Evolutionary conservation across 2,113 vertebrate species (phyloP).

Genomic region (Sterrhoptilus dennistouni): DNA sequence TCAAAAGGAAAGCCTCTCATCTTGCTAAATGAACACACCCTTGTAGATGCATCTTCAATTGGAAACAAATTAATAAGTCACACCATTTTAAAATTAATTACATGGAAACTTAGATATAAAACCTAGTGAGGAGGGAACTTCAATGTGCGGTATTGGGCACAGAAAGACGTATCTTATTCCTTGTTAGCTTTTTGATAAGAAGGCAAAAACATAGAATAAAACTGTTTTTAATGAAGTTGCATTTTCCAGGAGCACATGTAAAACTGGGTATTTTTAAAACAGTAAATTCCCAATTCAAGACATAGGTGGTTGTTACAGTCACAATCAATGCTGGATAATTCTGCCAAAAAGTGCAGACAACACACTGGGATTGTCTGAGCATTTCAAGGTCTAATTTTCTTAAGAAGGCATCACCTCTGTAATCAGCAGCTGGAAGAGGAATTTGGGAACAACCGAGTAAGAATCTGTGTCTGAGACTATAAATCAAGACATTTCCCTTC

Average conservation of each 20-base stretch:
- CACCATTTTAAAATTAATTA: background rate
- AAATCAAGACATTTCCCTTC: background rate
- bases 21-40: background rate
- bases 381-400: background rate
- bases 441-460: background rate
- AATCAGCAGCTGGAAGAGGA: background rate
- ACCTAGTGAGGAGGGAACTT: background rate
- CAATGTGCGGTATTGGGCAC: background rate
- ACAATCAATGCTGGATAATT: background rate
- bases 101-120: background rate
- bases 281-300: background rate
- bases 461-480: background rate
- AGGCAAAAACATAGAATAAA: background rate
- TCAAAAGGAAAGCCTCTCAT: background rate
- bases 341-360: background rate
- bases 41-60: background rate
- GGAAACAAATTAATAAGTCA: background rate
- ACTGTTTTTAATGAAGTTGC: background rate
- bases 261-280: background rate
- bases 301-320: background rate
- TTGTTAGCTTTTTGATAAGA: background rate
- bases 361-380: background rate
- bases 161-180: background rate
- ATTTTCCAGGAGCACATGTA: background rate
- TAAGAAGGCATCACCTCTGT: background rate